Percentiles rank a stretch among this genome's conserved stretches.
Conservation (phyloP, 2,113 vertebrate species). For the Uria aalge region DNA sequence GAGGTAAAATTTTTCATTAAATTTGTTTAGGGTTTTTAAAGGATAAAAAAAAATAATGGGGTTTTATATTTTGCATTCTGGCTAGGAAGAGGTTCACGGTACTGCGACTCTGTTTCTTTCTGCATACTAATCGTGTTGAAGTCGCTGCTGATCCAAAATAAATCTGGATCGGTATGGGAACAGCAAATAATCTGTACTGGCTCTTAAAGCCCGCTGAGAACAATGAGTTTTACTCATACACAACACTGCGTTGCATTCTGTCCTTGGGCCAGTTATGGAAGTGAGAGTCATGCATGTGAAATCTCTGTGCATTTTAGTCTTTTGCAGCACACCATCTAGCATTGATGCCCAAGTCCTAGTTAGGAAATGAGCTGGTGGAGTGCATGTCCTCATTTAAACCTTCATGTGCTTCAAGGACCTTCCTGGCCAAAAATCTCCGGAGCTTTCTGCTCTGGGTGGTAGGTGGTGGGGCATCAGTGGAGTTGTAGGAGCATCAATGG, state of each 20-base stretch:
- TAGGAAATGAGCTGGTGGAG: constrained; percentile 2
- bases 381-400: constrained; percentile 34
- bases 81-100: background rate
- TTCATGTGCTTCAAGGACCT: background rate
- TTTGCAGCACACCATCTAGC: background rate
- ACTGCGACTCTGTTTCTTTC: background rate
- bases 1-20: background rate
- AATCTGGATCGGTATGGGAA: constrained; percentile 54
- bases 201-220: constrained; percentile 52
- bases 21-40: background rate
- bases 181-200: constrained; percentile 50
- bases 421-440: background rate
- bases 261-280: background rate
- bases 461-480: background rate
- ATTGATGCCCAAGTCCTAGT: constrained; percentile 17
- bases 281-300: constrained; percentile 7
- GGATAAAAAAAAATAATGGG: background rate
- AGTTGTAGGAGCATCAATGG: background rate
- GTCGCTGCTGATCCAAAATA: constrained; percentile 48
- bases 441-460: background rate
- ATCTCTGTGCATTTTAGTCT: constrained; percentile 10
- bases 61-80: background rate
- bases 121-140: constrained; percentile 14
- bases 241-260: background rate
- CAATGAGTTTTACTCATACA: constrained; percentile 31